A percentile compares a stretch with the other conserved stretches of the same genome.
Conservation (phyloP, 2,888 invertebrate species). For the Euplexia lucipara region DNA sequence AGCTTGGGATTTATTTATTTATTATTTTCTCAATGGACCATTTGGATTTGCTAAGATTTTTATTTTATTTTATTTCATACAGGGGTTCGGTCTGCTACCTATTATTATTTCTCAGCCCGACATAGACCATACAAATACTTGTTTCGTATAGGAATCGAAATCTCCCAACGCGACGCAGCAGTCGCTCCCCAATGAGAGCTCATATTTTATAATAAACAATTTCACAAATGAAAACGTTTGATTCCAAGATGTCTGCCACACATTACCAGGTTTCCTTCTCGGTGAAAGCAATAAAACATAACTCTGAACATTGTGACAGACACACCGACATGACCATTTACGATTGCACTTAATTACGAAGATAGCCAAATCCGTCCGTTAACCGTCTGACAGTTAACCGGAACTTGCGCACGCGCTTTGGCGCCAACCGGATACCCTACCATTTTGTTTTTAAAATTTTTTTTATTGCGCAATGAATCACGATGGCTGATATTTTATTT, state of each 20-base stretch:
- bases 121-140: too few relatives aligned
- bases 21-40: too few relatives aligned
- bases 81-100: too few relatives aligned
- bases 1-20: too few relatives aligned
- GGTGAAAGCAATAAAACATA: slow-evolving; percentile 40
- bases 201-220: too few relatives aligned
- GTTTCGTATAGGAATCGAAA: too few relatives aligned
- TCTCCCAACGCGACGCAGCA: too few relatives aligned
- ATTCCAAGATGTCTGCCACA: slow-evolving; percentile 30
- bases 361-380: slow-evolving; percentile 55
- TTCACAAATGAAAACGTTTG: neutral
- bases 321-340: slow-evolving; percentile 51
- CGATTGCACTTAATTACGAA: slow-evolving; percentile 59
- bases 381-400: slow-evolving; percentile 65
- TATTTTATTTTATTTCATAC: too few relatives aligned
- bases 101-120: too few relatives aligned
- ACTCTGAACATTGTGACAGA: slow-evolving; percentile 27
- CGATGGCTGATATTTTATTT: slow-evolving; percentile 44
- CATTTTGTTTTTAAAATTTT: slow-evolving; percentile 68
- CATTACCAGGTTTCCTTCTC: slow-evolving; percentile 26
- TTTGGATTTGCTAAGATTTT: too few relatives aligned
- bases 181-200: too few relatives aligned
- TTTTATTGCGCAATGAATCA: slow-evolving; percentile 70
- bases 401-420: slow-evolving; percentile 68
- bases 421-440: slow-evolving; percentile 77